Evolutionary conservation across 1,140 invertebrate genomes (phyloP).

Genomic region (Palaemon carinicauda): DNA sequence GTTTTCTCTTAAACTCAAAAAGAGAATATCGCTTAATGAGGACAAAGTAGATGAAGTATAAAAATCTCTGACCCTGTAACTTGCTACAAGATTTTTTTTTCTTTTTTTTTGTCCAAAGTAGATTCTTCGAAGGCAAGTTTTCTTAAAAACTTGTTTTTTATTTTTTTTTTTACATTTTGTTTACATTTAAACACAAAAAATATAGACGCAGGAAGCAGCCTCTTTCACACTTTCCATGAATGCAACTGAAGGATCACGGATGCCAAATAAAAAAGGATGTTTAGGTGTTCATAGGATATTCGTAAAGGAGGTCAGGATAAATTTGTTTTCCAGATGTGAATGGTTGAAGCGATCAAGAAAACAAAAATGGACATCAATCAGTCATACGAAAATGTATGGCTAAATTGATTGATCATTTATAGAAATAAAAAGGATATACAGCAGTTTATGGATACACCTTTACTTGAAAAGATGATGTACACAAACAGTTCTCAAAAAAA

Average conservation of each 20-base stretch:
- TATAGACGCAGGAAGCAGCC: not conserved
- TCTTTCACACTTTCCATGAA: not conserved
- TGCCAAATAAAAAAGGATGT: not conserved
- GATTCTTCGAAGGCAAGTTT: constrained; percentile 27
- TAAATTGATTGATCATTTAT: too few species aligned
- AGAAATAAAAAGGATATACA: too few species aligned
- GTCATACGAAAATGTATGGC: too few species aligned
- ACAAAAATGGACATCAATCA: too few species aligned
- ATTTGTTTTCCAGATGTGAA: too few species aligned
- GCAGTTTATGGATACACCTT: too few species aligned
- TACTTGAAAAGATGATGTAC: too few species aligned
- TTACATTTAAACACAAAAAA: constrained; percentile 10
- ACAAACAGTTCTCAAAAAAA: too few species aligned
- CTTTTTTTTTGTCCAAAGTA: not conserved
- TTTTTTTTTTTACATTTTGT: too few species aligned
- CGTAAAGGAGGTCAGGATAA: not conserved
- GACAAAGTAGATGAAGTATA: not conserved
- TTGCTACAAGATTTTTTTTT: not conserved
- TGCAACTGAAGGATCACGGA: too few species aligned
- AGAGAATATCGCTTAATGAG: constrained; percentile 6
- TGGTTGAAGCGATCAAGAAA: too few species aligned
- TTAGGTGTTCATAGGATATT: not conserved
- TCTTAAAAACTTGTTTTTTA: not conserved
- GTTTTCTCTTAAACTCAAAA: not conserved
- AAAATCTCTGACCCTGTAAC: constrained; percentile 32